Evolutionary conservation across 2,113 vertebrate species (phyloP), one percentile per base, ranked within the genome.

Genomic region (Pluvialis apricaria): DNA sequence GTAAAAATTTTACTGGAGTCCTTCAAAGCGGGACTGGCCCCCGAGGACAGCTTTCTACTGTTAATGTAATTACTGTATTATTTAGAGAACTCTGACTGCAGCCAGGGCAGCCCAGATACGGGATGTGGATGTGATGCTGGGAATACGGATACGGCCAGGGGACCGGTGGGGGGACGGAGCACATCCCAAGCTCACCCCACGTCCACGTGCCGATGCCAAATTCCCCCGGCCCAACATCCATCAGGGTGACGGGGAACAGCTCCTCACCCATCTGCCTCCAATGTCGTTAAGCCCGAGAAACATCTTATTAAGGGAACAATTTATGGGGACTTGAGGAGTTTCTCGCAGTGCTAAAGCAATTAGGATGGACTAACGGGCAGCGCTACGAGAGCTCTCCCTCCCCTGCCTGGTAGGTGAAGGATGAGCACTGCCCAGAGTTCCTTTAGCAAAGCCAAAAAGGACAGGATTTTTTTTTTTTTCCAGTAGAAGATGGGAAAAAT

Each of bases 191-290:
- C 28, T 62, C 68, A n/a, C 28, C 69, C 40, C 3, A 3, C 4
- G 1, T 11, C 75, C 47, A 3, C 0, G 2, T 32, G 9, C 61
- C 2, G 2, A 1, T 34, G 45, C 66, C 61, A 28, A 34, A 25
- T n/a, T 47, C 36, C 45, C 47, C 7, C 4, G 8, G 29, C n/a
- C 68, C 44, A 15, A 55, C 80, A 75, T n/a, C 83, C 60, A 1
- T 16, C 54, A 28, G 68, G 54, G 45, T n/a, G 80, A 26, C 0
- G 6, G 36, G 40, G 47, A 76, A 13, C 71, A 3, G 15, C 62
- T 66, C 79, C 62, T 89, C n/a, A 8, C 20, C 66, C 49, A 1
- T n/a, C 70, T 36, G 57, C 49, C 40, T 51, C 73, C 12, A 8
- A 24, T 60, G 85, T 38, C 54, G 12, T 65, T 34, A 83, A 81